Evolutionary conservation across 2,113 vertebrate genomes (phyloP), one percentile per base, ranked within the genome.

Genomic region (Melierax canorus): DNA sequence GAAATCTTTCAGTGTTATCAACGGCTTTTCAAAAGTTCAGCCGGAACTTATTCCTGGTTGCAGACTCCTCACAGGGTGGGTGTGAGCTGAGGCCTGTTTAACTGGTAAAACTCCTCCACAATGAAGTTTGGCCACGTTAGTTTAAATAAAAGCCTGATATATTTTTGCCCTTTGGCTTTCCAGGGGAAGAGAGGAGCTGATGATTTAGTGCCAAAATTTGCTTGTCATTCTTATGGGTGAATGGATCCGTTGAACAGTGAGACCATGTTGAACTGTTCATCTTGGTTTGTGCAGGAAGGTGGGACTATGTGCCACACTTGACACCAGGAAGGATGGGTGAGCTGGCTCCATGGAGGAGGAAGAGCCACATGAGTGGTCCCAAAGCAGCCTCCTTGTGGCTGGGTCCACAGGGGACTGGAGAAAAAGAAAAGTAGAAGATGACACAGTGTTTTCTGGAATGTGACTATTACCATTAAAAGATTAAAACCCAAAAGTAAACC

Each of bases 21-120:
- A 10, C 5, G 15, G 51, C 51, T 90, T 96, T 91, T 80, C 17
- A 7, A 30, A 86, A 92, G 76, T 66, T 87, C 39, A 41, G 30
- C 62, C 3, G 4, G 46, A 45, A 63, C 55, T 80, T 67, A 20
- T 23, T 80, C 62, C 75, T 48, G 20, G 56, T 72, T 1, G 1
- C 43, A 1, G 4, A 7, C 32, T 39, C 55, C 50, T 75, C 3
- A 0, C 36, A 15, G 23, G 27, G 34, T 0, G 0, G 3, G 4
- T 56, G 10, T 29, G 55, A 92, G 29, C 30, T 15, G n/a, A 67
- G 23, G 29, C 63, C 34, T 4, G 5, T 89, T 73, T 74, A 81
- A 55, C 84, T 92, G 71, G 22, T 82, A 21, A 75, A 88, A n/a
- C 55, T 69, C n/a, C 46, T 90, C 43, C 30, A 8, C 6, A 64